Evolutionary conservation across 23 tunicate species (phyloP), one percentile per base, ranked within the genome.

Genomic region (Phallusia fumigata): DNA sequence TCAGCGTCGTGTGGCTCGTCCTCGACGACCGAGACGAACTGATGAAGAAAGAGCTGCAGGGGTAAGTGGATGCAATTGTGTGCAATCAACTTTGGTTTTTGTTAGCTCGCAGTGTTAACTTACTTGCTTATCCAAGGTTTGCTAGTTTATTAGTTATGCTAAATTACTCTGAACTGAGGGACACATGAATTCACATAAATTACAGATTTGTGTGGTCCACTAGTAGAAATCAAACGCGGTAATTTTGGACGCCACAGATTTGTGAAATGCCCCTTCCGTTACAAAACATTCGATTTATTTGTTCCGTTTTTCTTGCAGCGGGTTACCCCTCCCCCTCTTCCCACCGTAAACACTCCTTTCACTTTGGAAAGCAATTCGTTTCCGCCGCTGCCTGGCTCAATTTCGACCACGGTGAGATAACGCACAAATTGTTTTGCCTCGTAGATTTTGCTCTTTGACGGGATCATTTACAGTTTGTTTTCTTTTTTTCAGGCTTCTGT

Each of bases 371-470:
- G 69, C 28, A 58, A 58, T 16, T 58, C 69, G 5, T 58, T 58
- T 24, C 69, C 69, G 26, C 69, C 69, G 8, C 69, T 58, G 69
- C 69, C 69, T 58, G 69, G 69, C 1, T 58, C 69, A 6, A 58
- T 58, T 21, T 58, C 69, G 28, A 58, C 69, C 1, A 58, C 28
- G 69, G 69, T 58, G 13, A 58, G 69, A 58, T 6, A 58, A 22
- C 69, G 13, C 26, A 58, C 26, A 58, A 13, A 58, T 58, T 58
- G 13, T 21, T 22, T 22, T 1, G 13, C 2, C 16, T 22, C 5
- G 26, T 8, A 58, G 13, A 58, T 58, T 58, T 22, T 22, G 13
- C 69, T 22, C 11, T 13, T 40, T 40, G 47, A 40, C 10, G 47
- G 47, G 10, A n/a, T n/a, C 13, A 16, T 21, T 58, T 3, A 3